Base-by-base conservation (phyloP, 2,888 invertebrate species). In the Drosophila nr. medialis region DNA sequence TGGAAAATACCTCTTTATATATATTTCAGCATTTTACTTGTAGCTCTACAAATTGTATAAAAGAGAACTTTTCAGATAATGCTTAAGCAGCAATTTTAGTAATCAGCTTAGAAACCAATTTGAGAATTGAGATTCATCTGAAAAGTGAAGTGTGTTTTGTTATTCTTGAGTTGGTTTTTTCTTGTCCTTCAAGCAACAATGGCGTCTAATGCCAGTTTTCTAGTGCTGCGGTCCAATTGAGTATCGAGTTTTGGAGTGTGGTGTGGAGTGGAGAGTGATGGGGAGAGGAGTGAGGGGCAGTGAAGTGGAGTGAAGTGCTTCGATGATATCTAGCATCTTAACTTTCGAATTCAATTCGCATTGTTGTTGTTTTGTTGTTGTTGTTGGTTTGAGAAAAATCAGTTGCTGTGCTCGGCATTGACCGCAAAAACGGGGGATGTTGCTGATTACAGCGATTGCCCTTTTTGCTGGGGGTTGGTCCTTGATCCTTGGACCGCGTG, bases 301-400 rank as follows among this genome's bases (percentile, higher is more conserved):
- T 34, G 8, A 29, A 55, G 55, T 29, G 34, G n/a, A n/a, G 18
- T 50, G 6, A 30, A 50, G 55, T 40, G 24, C 64, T 42, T 13
- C 49, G 69, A 70, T 69, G 54, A 56, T 74, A 77, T 77, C 77
- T 53, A 30, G 61, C 66, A 78, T 75, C 75, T 78, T 78, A 71
- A 71, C 78, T 75, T 78, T 75, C 62, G 53, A 63, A 77, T 77
- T 75, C 59, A 64, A 75, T 70, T 48, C 66, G 27, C 65, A 69
- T 77, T 75, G 66, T 64, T 56, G 63, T 10, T 32, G 30, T 6
- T 30, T 61, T 40, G 42, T 36, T 49, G 48, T 29, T 55, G 66
- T 50, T 50, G 45, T 21, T 36, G 38, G 51, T 21, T 27, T 49
- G 49, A 29, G 30, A 8, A 32, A 66, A 66, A 70, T 54, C 40